Evolutionary conservation across 2,113 vertebrate genomes (phyloP), one percentile per base, ranked within the genome.

Genomic region (Stercorarius parasiticus): DNA sequence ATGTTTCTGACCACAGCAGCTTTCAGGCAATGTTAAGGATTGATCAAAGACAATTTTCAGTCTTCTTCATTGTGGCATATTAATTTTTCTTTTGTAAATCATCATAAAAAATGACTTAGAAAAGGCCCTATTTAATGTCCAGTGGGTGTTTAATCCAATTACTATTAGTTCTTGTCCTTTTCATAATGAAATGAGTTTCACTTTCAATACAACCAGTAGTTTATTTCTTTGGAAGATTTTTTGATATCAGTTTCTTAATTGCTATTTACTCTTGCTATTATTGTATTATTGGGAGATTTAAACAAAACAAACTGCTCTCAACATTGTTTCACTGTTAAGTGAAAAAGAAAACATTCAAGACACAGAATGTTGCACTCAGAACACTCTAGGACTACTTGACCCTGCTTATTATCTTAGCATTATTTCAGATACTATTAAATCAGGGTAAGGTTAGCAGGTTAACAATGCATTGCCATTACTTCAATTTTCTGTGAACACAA

Each of bases 341-440:
- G 14, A 88, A 73, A 79, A 82, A 89, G 59, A 93, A 88, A 94
- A 79, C 76, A 83, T 82, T 93, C 29, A 86, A 91, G 67, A 78
- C 53, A 70, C 13, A 86, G 36, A 94, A 86, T 53, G 21, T 38
- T 71, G 18, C 34, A 59, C 38, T 73, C 30, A n/a, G 38, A 93
- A 53, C 45, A 47, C 64, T 62, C 66, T 50, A 82, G 67, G 52
- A 83, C 66, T 86, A 56, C 66, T 86, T 94, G 94, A 94, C 56
- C 26, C 32, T 82, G 25, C 20, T 78, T 90, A 93, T 92, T 94
- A 59, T 83, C 58, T 94, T 52, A 84, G 7, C 26, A 82, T 82
- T 92, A 86, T 93, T 96, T 93, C 88, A 81, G 62, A 70, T 49
- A 55, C 38, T 38, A 59, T 90, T 78, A 78, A 66, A 88, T 92